A percentile compares a stretch with the other conserved stretches of the same genome.
phyloP scores from a whole-genome alignment of 2,797 vertebrate species.

The Clarias fuscus region DNA sequence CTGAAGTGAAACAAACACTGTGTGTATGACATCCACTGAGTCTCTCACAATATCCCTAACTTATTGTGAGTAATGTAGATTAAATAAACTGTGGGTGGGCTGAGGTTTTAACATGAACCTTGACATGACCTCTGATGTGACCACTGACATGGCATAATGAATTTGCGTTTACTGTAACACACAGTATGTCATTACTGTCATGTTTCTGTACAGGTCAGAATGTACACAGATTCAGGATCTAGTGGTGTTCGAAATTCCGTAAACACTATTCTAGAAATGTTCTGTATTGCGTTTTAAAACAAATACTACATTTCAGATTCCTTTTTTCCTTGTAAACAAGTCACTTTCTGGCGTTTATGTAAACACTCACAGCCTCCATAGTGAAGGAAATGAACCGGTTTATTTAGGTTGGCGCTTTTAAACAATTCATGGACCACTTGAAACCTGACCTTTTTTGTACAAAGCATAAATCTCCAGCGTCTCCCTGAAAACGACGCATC shows the following conservation, averaged over 20 bases:
- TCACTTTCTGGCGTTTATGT: not conserved
- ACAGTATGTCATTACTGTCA: not conserved
- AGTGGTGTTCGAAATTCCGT: not conserved
- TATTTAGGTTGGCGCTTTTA: not conserved
- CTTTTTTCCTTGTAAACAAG: not conserved
- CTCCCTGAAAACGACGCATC: not conserved
- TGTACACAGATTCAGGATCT: not conserved
- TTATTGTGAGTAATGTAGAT: not conserved
- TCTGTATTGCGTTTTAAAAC: not conserved
- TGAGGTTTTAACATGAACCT: not conserved
- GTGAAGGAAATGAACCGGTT: not conserved
- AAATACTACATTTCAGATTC: not conserved
- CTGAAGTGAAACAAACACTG: too few species aligned
- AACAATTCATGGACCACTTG: not conserved
- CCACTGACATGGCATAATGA: not conserved
- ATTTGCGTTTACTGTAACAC: not conserved
- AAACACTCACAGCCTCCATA: not conserved
- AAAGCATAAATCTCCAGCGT: not conserved
- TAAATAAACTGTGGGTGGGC: not conserved
- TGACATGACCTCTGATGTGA: not conserved
- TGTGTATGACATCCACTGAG: too few species aligned
- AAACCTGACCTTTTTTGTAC: not conserved
- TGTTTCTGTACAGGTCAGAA: not conserved
- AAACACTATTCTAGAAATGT: too few species aligned
- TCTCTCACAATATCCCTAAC: too few species aligned